Conservation (phyloP, 2,797 vertebrate genomes). For the Galagoides demidoff region DNA sequence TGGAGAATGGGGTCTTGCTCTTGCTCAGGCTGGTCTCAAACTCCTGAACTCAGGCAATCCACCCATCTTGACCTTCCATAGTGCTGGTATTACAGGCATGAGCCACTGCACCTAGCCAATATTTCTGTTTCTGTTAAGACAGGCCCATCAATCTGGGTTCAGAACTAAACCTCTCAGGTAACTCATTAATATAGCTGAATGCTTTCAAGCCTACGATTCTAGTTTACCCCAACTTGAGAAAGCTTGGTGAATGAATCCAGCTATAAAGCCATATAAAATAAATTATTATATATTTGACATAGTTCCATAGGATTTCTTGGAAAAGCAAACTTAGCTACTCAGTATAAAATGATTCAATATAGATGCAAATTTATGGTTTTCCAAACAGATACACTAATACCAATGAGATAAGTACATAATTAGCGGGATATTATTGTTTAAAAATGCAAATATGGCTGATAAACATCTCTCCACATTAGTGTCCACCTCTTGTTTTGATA, state of each 20-base stretch:
- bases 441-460: constrained; percentile 16
- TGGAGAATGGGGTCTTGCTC: no score
- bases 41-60: no score
- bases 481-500: neutral
- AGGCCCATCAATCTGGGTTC: neutral
- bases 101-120: no score
- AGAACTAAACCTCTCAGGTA: neutral
- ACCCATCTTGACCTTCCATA: no score
- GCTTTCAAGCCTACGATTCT: neutral
- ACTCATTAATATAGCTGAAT: neutral
- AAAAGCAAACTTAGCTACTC: neutral
- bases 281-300: neutral
- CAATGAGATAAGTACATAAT: neutral
- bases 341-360: neutral
- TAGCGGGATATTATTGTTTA: neutral
- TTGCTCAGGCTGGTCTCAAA: no score
- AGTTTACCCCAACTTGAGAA: neutral
- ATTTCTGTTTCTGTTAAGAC: neutral
- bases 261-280: neutral
- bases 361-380: neutral
- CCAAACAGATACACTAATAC: neutral
- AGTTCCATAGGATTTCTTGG: neutral
- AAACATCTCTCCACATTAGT: constrained; percentile 13
- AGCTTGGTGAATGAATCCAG: neutral
- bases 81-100: no score